phyloP scores from a whole-genome alignment of 2,888 invertebrate species.

The Ferrisia virgata region DNA sequence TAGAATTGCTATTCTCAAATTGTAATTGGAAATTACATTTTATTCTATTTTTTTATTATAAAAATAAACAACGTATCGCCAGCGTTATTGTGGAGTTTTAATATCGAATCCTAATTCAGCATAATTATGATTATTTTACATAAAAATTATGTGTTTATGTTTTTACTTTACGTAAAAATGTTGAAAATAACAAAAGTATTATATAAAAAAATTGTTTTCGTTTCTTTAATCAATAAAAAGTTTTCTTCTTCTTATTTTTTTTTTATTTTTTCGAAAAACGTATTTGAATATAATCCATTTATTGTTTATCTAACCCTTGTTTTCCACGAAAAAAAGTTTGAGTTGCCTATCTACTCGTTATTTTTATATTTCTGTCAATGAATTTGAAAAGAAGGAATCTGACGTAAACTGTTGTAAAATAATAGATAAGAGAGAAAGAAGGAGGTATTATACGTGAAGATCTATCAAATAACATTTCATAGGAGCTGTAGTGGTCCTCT shows the following conservation, averaged over 20 bases:
- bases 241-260: neutral
- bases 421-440: neutral
- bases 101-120: no score
- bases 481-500: no score
- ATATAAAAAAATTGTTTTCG: neutral
- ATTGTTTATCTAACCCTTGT: neutral
- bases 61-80: no score
- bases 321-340: neutral
- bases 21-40: no score
- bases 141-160: no score
- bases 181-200: no score
- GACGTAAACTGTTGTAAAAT: no score
- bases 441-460: neutral
- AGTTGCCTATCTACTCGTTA: neutral
- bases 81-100: no score
- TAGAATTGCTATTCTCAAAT: no score
- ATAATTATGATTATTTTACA: no score
- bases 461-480: neutral
- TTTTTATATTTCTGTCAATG: neutral
- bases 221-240: neutral
- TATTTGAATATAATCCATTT: neutral
- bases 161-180: no score
- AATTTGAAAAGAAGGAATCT: neutral
- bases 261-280: neutral
- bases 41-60: no score